A percentile compares a stretch with the other conserved stretches of the same genome.
phyloP scores from a whole-genome alignment of 2,888 invertebrate genomes.

The Apodemia duryi region DNA sequence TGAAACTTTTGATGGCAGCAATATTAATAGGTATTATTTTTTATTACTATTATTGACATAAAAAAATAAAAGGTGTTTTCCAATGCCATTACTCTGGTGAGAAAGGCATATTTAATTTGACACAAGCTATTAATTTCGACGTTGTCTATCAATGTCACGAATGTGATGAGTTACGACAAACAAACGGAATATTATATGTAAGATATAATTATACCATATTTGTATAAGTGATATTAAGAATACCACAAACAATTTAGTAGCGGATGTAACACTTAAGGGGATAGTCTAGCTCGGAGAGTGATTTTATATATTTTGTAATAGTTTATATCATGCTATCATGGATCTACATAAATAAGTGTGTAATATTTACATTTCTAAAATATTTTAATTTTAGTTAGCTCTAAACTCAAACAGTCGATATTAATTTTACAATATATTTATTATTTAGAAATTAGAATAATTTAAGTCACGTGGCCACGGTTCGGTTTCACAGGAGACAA shows the following conservation, averaged over 20 bases:
- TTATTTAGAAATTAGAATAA: too few species aligned
- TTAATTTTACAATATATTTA: too few species aligned
- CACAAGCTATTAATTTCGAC: conserved; percentile 25
- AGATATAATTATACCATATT: conserved; percentile 13
- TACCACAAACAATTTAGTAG: conserved; percentile 33
- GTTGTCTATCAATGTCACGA: conserved; percentile 30
- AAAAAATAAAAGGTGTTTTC: neutral
- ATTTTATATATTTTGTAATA: neutral
- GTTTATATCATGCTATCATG: neutral
- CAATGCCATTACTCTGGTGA: neutral
- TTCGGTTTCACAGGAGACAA: too few species aligned
- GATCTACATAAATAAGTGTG: too few species aligned
- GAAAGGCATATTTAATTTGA: conserved; percentile 8
- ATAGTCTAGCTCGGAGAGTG: neutral
- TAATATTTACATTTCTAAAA: too few species aligned
- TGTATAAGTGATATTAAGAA: conserved; percentile 25
- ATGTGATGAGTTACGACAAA: conserved; percentile 24
- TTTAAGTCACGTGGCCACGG: too few species aligned
- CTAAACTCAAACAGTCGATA: too few species aligned
- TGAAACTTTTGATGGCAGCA: too few species aligned
- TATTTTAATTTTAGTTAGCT: too few species aligned
- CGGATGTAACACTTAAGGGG: conserved; percentile 37
- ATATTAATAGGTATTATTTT: too few species aligned
- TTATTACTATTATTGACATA: too few species aligned
- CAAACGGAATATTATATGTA: conserved; percentile 2